These are phyloP conservation scores for Dryas iulia DNA, from an alignment of 1,140 invertebrate genomes.

Conservation along the genomic window DNA sequence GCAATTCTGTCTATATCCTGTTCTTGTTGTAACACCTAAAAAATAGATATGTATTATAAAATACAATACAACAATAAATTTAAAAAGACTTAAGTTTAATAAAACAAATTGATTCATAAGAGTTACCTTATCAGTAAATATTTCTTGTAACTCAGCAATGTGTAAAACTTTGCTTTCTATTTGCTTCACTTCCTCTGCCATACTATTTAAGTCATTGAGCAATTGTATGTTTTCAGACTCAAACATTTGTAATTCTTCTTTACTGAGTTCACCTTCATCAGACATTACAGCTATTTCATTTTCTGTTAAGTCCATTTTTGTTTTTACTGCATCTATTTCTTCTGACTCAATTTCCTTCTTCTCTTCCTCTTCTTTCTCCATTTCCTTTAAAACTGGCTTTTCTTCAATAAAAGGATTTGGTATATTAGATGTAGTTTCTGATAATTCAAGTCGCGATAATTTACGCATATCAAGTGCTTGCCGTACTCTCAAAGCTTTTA, in stretches of 20 bases:
- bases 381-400: conserved; percentile 38
- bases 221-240: conserved; percentile 92
- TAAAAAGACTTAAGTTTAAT: too few relatives aligned
- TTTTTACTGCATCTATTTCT: conserved; percentile 52
- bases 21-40: conserved; percentile 91
- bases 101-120: too few relatives aligned
- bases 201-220: conserved; percentile 91
- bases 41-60: too few relatives aligned
- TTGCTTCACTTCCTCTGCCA: conserved; percentile 89
- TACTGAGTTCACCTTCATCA: conserved; percentile 82
- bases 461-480: conserved; percentile 90
- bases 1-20: conserved; percentile 94
- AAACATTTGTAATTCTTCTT: conserved; percentile 95
- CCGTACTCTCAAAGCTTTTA: conserved; percentile 92
- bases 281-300: conserved; percentile 63
- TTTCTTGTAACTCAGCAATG: conserved; percentile 97
- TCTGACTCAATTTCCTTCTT: conserved; percentile 42
- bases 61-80: too few relatives aligned
- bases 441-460: conserved; percentile 85
- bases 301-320: conserved; percentile 60
- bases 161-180: conserved; percentile 96
- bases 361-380: conserved; percentile 42
- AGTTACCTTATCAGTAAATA: conserved; percentile 96
- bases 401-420: conserved; percentile 53
- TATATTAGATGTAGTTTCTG: conserved; percentile 59